phyloP scores from a whole-genome alignment of 2,888 invertebrate species.

The Diaperis boleti region DNA sequence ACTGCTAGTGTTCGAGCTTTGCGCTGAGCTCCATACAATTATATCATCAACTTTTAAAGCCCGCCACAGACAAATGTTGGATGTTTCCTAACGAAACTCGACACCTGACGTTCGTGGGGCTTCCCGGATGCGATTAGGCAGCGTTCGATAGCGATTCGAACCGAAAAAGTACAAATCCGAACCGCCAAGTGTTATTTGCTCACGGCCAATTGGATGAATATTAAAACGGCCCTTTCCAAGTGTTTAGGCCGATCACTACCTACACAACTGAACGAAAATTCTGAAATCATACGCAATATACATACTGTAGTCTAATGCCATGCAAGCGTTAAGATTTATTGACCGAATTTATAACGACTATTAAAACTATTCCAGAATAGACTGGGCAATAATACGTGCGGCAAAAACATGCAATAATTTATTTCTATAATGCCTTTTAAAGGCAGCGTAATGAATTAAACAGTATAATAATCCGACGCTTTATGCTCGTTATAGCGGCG shows the following conservation, averaged over 20 bases:
- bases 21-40: conserved; percentile 32
- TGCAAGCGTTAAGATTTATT: conserved; percentile 29
- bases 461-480: conserved; percentile 56
- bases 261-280: too few species aligned
- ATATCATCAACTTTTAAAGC: conserved; percentile 47
- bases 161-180: conserved; percentile 26
- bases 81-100: conserved; percentile 30
- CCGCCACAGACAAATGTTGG: conserved; percentile 9
- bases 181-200: conserved; percentile 36
- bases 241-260: not conserved
- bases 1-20: conserved; percentile 28
- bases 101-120: conserved; percentile 40
- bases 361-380: conserved; percentile 44
- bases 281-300: too few species aligned
- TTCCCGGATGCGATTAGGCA: conserved; percentile 37
- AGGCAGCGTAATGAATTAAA: conserved; percentile 54
- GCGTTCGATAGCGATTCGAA: conserved; percentile 37
- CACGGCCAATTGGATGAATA: conserved; percentile 38
- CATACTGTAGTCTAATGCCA: conserved; percentile 19
- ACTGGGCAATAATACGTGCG: conserved; percentile 32
- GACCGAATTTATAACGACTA: conserved; percentile 46
- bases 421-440: conserved; percentile 55
- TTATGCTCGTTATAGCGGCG: conserved; percentile 52
- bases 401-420: conserved; percentile 54
- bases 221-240: conserved; percentile 26